Conservation (phyloP, 2,888 invertebrate genomes). For the Pseudanteris insignis region DNA sequence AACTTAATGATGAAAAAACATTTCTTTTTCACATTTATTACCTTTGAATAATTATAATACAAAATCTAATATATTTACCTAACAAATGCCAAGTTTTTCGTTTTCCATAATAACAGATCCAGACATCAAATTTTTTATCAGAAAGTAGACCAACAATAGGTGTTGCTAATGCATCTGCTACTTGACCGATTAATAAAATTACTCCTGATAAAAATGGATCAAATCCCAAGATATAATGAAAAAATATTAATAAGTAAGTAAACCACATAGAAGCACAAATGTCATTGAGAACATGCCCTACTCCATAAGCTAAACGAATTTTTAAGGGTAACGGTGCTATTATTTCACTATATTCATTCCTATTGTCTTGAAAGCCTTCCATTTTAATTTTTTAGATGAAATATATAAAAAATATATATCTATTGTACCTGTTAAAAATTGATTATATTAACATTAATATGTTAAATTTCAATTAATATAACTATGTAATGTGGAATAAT, state of each 20-base stretch:
- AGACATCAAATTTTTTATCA: slow-evolving; percentile 76
- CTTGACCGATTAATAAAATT: slow-evolving; percentile 82
- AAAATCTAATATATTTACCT: slow-evolving; percentile 69
- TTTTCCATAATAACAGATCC: slow-evolving; percentile 79
- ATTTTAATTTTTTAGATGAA: too few relatives aligned
- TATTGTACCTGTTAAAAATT: too few relatives aligned
- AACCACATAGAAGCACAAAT: slow-evolving; percentile 95
- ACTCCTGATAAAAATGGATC: slow-evolving; percentile 68
- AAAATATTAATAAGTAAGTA: slow-evolving; percentile 86
- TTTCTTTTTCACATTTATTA: too few relatives aligned
- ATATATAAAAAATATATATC: too few relatives aligned
- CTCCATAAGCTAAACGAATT: slow-evolving; percentile 72
- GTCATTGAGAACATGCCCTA: slow-evolving; percentile 92
- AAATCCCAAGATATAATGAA: slow-evolving; percentile 71
- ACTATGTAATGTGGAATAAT: too few relatives aligned
- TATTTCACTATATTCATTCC: slow-evolving; percentile 68
- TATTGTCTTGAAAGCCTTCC: slow-evolving; percentile 48
- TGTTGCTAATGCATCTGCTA: slow-evolving; percentile 86
- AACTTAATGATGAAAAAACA: slow-evolving; percentile 64
- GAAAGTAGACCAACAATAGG: slow-evolving; percentile 88
- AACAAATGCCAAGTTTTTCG: slow-evolving; percentile 90
- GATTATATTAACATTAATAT: too few relatives aligned
- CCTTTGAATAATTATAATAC: not conserved
- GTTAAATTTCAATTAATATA: too few relatives aligned
- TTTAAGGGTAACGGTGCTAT: slow-evolving; percentile 65